phyloP scores from a whole-genome alignment of 2,113 vertebrate genomes.

The Sclerurus mexicanus region DNA sequence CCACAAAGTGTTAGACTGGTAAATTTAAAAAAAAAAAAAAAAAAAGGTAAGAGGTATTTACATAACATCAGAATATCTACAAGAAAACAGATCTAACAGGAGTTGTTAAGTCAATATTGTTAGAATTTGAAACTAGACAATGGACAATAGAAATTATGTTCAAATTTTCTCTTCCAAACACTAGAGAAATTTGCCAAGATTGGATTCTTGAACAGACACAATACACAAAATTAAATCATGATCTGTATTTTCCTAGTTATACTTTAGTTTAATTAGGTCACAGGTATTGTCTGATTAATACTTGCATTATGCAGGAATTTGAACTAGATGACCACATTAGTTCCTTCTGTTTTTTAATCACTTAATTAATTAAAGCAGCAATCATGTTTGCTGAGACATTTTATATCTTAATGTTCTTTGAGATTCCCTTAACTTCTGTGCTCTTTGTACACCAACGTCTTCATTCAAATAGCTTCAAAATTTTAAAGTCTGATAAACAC shows the following conservation, averaged over 20 bases:
- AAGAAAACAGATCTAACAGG: not conserved
- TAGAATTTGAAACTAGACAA: not conserved
- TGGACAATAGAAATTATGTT: not conserved
- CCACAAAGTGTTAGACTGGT: not conserved
- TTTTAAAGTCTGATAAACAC: not conserved
- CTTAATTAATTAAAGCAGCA: conserved; percentile 14
- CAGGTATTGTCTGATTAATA: not conserved
- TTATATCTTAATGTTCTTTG: not conserved
- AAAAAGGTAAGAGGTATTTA: not conserved
- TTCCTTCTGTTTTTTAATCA: not conserved
- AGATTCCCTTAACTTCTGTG: not conserved
- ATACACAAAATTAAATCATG: not conserved
- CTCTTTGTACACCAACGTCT: not conserved
- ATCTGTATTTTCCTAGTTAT: not conserved
- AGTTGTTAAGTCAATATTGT: not conserved
- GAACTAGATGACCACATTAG: not conserved
- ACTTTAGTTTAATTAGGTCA: not conserved
- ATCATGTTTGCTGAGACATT: not conserved
- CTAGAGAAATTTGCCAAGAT: not conserved
- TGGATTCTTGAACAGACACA: not conserved
- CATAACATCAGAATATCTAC: not conserved
- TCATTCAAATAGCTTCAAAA: not conserved
- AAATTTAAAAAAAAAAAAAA: not conserved
- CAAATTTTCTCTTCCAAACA: not conserved
- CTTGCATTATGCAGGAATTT: not conserved